Base-by-base conservation (phyloP, 2,888 invertebrate genomes). In the Meandrusa payeni region DNA sequence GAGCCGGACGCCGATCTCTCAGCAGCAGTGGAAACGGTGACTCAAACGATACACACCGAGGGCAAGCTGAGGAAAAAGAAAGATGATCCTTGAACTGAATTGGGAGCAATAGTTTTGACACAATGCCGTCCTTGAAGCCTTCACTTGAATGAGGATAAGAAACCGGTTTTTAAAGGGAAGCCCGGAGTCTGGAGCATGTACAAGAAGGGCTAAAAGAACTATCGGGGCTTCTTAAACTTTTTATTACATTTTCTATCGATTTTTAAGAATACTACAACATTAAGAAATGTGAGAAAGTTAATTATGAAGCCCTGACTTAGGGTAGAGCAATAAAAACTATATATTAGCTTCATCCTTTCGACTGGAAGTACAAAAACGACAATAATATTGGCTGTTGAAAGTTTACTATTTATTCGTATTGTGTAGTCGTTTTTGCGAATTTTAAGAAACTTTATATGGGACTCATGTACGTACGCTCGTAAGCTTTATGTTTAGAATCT, bases 11-110 rank as follows among this genome's bases (percentile, higher is more conserved):
- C 92, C 1, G 89, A 93, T 28, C 86, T 96, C 22, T 88, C 93
- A 1, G 91, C 93, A 6, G 96, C 95, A 72, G 94, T 97, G 37
- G 95, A 96, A 61, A 86, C 92, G 38, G 95, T 97, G n/a, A 94
- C 95, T n/a, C 91, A 92, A 51, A 97, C 97, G 1, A 97, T 97
- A 63, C 97, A 97, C 76, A 94, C 95, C 2, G 97, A 97, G 74
- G 97, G 97, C 1, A 95, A 96, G 70, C 88, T 96, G 33, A 89
- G 96, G 55, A 94, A 96, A 79, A 94, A 94, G 85, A 95, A 94
- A 71, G 95, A 95, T 59, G 95, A 95, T 40, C 73, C 83, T 51
- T 87, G 77, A 80, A 63, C 20, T 20, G 26, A 9, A 5, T 2
- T 12, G 33, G 45, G 44, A 46, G 49, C 34, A 28, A 34, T 41